Evolutionary conservation across 2,797 vertebrate species (phyloP).

Genomic region (Ctenopoma multispine): DNA sequence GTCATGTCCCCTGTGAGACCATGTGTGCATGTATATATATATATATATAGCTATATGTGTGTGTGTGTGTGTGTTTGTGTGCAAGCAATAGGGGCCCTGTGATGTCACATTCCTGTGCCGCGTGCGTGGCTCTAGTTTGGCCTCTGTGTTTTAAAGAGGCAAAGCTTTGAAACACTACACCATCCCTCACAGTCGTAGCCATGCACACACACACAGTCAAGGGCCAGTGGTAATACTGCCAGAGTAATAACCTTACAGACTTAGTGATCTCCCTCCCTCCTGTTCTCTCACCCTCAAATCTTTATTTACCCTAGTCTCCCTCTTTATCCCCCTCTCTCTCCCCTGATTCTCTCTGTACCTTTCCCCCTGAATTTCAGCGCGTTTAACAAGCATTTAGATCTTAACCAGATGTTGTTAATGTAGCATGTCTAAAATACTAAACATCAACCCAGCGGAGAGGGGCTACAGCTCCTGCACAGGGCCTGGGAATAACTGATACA

Average conservation of each 20-base stretch:
- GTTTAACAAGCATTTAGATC: conserved; percentile 91
- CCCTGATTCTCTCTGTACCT: conserved; percentile 67
- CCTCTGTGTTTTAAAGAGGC: conserved; percentile 81
- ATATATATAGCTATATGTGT: neutral
- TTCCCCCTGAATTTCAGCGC: conserved; percentile 82
- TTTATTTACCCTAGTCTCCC: conserved; percentile 77
- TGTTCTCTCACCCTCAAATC: conserved; percentile 79
- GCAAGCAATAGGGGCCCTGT: conserved; percentile 72
- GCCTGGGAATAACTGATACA: conserved; percentile 80
- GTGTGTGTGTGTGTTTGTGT: conserved; percentile 30
- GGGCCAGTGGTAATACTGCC: conserved; percentile 89
- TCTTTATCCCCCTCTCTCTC: conserved; percentile 59
- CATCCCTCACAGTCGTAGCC: conserved; percentile 63
- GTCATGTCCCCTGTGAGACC: conserved; percentile 75
- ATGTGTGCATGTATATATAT: neutral
- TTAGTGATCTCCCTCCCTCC: conserved; percentile 82
- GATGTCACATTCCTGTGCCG: conserved; percentile 87
- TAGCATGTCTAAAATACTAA: conserved; percentile 91
- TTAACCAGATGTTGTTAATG: conserved; percentile 92
- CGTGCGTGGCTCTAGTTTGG: conserved; percentile 85
- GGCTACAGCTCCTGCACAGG: conserved; percentile 81
- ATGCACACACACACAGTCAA: conserved; percentile 75
- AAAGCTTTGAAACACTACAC: conserved; percentile 88
- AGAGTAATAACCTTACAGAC: conserved; percentile 88
- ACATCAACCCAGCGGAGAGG: conserved; percentile 85